Base-by-base conservation (phyloP, 2,113 vertebrate genomes). In the Bettongia penicillata region DNA sequence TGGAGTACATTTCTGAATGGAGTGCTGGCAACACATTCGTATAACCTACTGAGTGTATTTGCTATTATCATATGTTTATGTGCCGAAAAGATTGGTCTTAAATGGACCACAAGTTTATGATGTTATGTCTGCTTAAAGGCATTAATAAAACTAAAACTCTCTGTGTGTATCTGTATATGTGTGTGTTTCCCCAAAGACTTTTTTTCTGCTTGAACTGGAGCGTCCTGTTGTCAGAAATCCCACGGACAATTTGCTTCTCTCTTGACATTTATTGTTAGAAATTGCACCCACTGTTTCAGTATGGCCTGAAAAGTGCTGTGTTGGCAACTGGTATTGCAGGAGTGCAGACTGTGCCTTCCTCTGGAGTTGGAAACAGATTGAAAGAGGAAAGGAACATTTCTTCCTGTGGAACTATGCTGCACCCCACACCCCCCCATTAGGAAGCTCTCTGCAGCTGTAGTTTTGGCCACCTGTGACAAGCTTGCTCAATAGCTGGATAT, bases 401-500 rank as follows among this genome's bases (percentile, higher is more conserved):
- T 99, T 99, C 99, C 99, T 99, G 98, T 98, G 98, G 99, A 98
- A 98, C 97, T 52, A 92, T 77, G 96, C 98, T 98, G 98, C 98
- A 98, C 99, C 98, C 55, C 55, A 1, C 53, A 3, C 53, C 55
- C 26, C 55, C 97, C 95, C 96, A 98, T 97, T 98, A 98, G 99
- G 99, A 99, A 98, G 94, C 89, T 97, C 97, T 98, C 98, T 98
- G 98, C 99, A 99, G 99, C 99, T 99, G 99, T 91, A 8, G 77
- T 90, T 94, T 95, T 93, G 98, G 98, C 98, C 99, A 99, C 98
- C 99, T 99, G 99, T 99, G 98, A 98, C 97, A 96, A 98, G 96
- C 91, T 5, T 31, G 31, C 96, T 99, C 98, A 99, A 99, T 99
- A 98, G 99, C 99, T 99, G 99, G 99, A 99, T 99, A 99, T 99